Evolutionary conservation across 2,797 vertebrate genomes (phyloP).

Genomic region (Brotula barbata): DNA sequence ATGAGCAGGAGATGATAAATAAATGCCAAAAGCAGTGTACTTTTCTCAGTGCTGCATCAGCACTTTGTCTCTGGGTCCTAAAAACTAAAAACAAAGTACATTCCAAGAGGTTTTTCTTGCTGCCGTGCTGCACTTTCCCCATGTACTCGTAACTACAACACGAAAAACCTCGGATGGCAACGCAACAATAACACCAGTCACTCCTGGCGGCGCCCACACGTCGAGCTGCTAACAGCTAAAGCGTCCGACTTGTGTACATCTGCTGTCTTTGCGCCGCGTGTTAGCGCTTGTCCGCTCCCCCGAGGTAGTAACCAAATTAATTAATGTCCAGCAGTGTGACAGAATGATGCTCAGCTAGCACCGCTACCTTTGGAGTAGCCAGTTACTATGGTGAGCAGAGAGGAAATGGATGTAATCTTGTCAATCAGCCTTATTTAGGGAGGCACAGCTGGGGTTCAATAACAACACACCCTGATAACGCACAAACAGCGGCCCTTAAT

Average conservation of each 20-base stretch:
- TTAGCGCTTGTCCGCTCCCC: slow-evolving; percentile 26
- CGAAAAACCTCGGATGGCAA: background rate
- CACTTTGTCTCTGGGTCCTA: slow-evolving; percentile 15
- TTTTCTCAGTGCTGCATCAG: slow-evolving; percentile 45
- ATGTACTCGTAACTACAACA: slow-evolving; percentile 20
- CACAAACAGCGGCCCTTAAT: background rate
- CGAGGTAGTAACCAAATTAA: slow-evolving; percentile 57
- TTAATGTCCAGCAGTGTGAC: slow-evolving; percentile 43
- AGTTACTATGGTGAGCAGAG: slow-evolving; percentile 63
- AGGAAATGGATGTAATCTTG: slow-evolving; percentile 53
- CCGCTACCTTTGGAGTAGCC: slow-evolving; percentile 36
- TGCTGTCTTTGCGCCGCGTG: slow-evolving; percentile 20
- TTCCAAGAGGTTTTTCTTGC: slow-evolving; percentile 33
- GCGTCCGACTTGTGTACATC: slow-evolving; percentile 37
- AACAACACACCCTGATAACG: background rate
- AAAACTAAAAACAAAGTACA: slow-evolving; percentile 9
- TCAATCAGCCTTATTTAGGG: slow-evolving; percentile 48
- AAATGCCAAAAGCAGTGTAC: slow-evolving; percentile 17
- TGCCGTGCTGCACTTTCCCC: slow-evolving; percentile 14
- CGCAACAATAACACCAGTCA: background rate
- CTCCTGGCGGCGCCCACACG: background rate
- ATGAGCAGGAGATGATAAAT: slow-evolving; percentile 32
- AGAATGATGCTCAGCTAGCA: slow-evolving; percentile 55
- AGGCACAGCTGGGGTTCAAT: slow-evolving; percentile 25
- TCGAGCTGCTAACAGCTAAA: slow-evolving; percentile 14